Evolutionary conservation across 1,140 invertebrate species (phyloP).

Genomic region (Papilio helenus): DNA sequence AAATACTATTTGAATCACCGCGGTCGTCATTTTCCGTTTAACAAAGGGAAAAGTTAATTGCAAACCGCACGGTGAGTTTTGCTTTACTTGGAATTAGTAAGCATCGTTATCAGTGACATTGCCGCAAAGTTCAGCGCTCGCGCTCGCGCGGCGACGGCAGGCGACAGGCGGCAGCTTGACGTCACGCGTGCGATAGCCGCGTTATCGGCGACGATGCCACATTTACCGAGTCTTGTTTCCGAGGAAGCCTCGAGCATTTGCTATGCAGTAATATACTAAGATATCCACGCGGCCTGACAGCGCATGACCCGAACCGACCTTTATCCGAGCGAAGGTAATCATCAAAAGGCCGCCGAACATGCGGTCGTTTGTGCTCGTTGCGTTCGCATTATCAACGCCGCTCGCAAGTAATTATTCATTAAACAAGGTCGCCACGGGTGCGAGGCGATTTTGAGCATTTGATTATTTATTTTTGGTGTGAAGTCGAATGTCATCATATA

Average conservation of each 20-base stretch:
- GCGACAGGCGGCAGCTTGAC: conserved; percentile 59
- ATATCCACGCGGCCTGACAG: conserved; percentile 7
- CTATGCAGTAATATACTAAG: conserved; percentile 21
- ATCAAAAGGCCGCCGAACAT: conserved; percentile 21
- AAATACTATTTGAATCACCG: background rate
- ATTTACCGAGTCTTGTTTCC: conserved; percentile 52
- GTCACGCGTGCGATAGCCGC: conserved; percentile 66
- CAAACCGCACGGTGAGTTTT: background rate
- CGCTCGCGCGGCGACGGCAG: conserved; percentile 34
- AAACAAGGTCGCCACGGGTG: conserved; percentile 13
- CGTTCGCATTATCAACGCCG: conserved; percentile 21
- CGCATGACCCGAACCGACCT: conserved; percentile 29
- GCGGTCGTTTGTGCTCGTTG: conserved; percentile 9
- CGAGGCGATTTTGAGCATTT: conserved; percentile 1
- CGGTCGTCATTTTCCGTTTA: background rate
- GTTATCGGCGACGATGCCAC: conserved; percentile 58
- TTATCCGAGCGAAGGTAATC: conserved; percentile 25
- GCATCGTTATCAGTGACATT: conserved; percentile 70
- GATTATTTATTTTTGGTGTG: conserved; percentile 18
- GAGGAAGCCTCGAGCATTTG: conserved; percentile 47
- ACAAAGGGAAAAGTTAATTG: conserved; percentile 13
- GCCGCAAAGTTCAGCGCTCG: conserved; percentile 71
- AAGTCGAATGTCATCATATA: conserved; percentile 31
- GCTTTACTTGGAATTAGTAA: conserved; percentile 54
- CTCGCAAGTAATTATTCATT: conserved; percentile 37